Conservation (phyloP, 2,888 invertebrate species). For the Drosophila fulvimacula region DNA sequence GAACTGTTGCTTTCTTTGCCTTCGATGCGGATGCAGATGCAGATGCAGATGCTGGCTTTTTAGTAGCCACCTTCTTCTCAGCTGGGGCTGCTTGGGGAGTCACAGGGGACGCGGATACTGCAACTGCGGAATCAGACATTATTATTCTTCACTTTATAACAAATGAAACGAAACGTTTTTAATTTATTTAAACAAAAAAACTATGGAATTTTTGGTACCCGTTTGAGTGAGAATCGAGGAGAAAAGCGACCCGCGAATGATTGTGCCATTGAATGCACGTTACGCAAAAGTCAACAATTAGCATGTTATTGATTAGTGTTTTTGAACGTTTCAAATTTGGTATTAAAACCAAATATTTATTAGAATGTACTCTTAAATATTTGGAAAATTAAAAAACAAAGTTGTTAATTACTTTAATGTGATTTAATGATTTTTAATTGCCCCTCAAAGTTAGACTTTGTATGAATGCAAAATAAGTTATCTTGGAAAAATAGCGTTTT, state of each 20-base stretch:
- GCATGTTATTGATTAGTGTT: conserved; percentile 7
- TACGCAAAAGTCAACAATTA: conserved; percentile 9
- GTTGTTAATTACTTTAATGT: not conserved
- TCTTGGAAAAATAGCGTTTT: conserved; percentile 6
- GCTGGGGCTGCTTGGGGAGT: conserved; percentile 30
- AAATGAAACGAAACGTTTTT: not conserved
- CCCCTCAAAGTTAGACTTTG: conserved; percentile 3
- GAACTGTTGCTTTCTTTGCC: conserved; percentile 26
- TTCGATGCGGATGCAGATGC: conserved; percentile 24
- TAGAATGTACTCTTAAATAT: conserved; percentile 9
- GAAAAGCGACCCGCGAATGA: conserved; percentile 20
- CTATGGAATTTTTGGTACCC: conserved; percentile 12
- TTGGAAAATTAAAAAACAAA: not conserved
- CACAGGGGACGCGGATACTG: conserved; percentile 47
- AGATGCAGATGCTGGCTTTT: conserved; percentile 30
- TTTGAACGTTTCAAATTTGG: not conserved
- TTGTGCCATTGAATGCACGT: conserved; percentile 12
- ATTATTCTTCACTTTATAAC: conserved; percentile 12
- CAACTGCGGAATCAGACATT: conserved; percentile 51
- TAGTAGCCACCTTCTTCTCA: conserved; percentile 41
- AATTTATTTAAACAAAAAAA: no score
- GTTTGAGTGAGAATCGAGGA: conserved; percentile 41
- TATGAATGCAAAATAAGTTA: conserved; percentile 1
- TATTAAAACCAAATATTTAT: not conserved
- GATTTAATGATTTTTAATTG: not conserved